A percentile compares a stretch with the other conserved stretches of the same genome.
Conservation (phyloP, 2,797 vertebrate species). For the Chloroceryle inda region DNA sequence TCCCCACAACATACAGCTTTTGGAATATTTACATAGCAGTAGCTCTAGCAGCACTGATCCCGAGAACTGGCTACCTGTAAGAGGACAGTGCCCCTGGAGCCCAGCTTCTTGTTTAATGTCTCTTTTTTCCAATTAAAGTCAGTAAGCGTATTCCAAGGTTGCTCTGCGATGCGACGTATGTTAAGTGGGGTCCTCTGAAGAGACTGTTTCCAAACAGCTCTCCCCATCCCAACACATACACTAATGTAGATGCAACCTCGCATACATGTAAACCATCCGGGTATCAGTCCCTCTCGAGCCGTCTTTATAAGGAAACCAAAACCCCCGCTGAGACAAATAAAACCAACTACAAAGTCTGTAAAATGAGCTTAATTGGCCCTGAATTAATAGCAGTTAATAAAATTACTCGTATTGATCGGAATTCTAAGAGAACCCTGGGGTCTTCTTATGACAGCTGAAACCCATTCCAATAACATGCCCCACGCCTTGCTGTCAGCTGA, state of each 20-base stretch:
- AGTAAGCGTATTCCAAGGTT: background rate
- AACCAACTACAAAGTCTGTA: background rate
- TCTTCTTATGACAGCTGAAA: background rate
- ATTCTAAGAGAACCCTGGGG: background rate
- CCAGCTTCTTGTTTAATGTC: no score
- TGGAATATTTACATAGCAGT: background rate
- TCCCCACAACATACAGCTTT: fast-evolving
- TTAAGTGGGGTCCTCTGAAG: background rate
- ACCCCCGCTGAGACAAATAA: background rate
- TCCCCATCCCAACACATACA: background rate
- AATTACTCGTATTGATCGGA: background rate
- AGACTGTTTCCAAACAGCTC: background rate
- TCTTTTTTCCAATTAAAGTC: background rate
- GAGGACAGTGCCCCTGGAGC: background rate
- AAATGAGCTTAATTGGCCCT: background rate
- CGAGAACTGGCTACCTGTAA: background rate
- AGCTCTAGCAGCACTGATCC: background rate
- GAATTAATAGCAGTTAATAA: background rate
- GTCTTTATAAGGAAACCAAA: background rate
- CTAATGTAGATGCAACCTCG: background rate
- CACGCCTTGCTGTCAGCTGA: background rate
- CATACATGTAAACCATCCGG: fast-evolving
- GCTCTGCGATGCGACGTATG: background rate
- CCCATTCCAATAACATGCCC: background rate
- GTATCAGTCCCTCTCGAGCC: background rate